Evolutionary conservation across 2,113 vertebrate genomes (phyloP).

Genomic region (Coptodon rendalli): DNA sequence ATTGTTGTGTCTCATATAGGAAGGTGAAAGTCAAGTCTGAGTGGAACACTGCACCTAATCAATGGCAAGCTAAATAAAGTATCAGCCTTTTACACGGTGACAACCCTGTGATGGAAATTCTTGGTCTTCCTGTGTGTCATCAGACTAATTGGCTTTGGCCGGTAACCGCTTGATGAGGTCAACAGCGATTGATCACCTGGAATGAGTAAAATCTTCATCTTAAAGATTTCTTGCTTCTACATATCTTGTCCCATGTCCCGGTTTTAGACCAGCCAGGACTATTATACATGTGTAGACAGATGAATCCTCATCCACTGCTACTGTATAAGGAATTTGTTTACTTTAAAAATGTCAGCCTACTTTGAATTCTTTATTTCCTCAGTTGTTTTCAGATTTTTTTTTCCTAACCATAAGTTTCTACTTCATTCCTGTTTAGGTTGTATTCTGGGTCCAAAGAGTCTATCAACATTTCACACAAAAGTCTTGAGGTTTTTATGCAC

Average conservation of each 20-base stretch:
- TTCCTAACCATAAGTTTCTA: fast-evolving
- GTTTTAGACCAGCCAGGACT: neutral
- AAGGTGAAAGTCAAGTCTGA: constrained; percentile 18
- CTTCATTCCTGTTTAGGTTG: neutral
- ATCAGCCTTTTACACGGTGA: neutral
- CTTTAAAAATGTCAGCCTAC: neutral
- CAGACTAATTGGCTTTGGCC: constrained; percentile 58
- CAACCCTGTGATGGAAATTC: constrained; percentile 7
- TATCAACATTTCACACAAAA: neutral
- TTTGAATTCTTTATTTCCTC: neutral
- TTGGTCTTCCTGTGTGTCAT: constrained; percentile 33
- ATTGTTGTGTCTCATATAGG: neutral
- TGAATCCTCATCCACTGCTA: neutral
- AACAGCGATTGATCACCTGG: constrained; percentile 9
- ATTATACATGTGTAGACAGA: neutral
- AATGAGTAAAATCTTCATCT: constrained; percentile 17
- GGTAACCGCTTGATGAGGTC: constrained; percentile 29
- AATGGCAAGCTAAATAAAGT: constrained; percentile 9
- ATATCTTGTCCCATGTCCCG: neutral
- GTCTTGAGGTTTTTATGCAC: neutral
- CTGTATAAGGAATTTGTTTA: neutral
- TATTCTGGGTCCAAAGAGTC: neutral
- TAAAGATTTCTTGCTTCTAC: neutral
- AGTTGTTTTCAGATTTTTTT: neutral
- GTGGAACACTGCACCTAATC: constrained; percentile 15